Base-by-base conservation (phyloP, 1,140 invertebrate genomes). In the Scaptodrosophila lebanonensis region DNA sequence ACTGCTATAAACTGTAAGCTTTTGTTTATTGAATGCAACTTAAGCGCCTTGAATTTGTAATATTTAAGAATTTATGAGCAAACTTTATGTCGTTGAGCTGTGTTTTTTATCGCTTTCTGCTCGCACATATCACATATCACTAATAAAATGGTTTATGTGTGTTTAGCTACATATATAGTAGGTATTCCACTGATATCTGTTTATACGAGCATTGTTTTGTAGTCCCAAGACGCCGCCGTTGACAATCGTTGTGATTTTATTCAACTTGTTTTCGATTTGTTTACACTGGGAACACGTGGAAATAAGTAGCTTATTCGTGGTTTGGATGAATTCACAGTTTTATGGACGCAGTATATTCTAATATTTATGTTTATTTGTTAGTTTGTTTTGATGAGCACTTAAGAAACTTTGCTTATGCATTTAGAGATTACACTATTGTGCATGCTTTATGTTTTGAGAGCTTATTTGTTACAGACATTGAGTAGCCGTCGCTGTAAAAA, bases 81-180 rank as follows among this genome's bases (percentile, higher is more conserved):
- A n/a, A n/a, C n/a, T n/a, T 51, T 25, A 17, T 59, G 15, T 42
- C 35, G n/a, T 44, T 7, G 18, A 42, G 12, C 27, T 38, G 43
- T 51, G 17, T 54, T 40, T 52, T 15, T 57, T 32, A n/a, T n/a
- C n/a, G n/a, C n/a, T n/a, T n/a, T n/a, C n/a, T 63, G 40, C 43
- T 45, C 61, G 56, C 56, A 47, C 42, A 42, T 60, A 56, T 64
- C 8, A 8, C 22, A 11, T 25, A 56, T 73, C 72, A 76, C 71
- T n/a, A n/a, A n/a, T n/a, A n/a, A n/a, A n/a, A n/a, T 76, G 71
- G 71, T 66, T 76, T 56, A 76, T 76, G 71, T 76, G n/a, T n/a
- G n/a, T n/a, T n/a, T n/a, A n/a, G n/a, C n/a, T n/a, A n/a, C n/a
- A n/a, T n/a, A n/a, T n/a, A n/a, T n/a, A n/a, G n/a, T n/a, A n/a